Evolutionary conservation across 2,888 invertebrate genomes (phyloP), one percentile per base, ranked within the genome.

Genomic region (Neuroscelio doddi): DNA sequence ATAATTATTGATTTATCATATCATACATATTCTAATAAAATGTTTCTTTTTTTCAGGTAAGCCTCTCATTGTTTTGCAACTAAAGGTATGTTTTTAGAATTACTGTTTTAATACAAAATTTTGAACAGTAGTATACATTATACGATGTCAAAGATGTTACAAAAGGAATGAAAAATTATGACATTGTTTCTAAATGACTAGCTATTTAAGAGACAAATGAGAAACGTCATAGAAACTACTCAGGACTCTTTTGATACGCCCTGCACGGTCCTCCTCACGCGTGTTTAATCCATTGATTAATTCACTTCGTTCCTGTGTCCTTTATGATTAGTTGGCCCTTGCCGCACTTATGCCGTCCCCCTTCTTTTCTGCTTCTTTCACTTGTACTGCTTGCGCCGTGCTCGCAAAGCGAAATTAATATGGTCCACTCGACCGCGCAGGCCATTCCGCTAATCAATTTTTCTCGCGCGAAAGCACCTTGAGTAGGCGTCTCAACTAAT

Each of bases 181-280:
- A 66, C 47, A 53, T 49, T 45, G 68, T 68, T 76, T 74, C 78
- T 78, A 81, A 84, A 83, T 83, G 83, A 73, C 73, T 70, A 75
- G 77, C 78, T 78, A 80, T 84, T 83, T 83, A 74, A 74, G 77
- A 83, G 83, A 84, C 82, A 82, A 82, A 82, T 80, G 82, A 82
- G 81, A 76, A 69, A 75, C 70, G 80, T 81, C 81, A 79, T 72
- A 74, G 63, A 62, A 62, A 63, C 58, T n/a, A n/a, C n/a, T n/a
- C n/a, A n/a, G n/a, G n/a, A n/a, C n/a, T n/a, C n/a, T n/a, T n/a
- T n/a, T n/a, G n/a, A n/a, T n/a, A n/a, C 49, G 42, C 47, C 41
- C 32, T 27, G 39, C 34, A n/a, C n/a, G n/a, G n/a, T 69, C 64
- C 53, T 34, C 58, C 67, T 55, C 67, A 69, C 70, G 69, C 73